Base-by-base conservation (phyloP, 2,888 invertebrate genomes). In the Archips crataeganus region DNA sequence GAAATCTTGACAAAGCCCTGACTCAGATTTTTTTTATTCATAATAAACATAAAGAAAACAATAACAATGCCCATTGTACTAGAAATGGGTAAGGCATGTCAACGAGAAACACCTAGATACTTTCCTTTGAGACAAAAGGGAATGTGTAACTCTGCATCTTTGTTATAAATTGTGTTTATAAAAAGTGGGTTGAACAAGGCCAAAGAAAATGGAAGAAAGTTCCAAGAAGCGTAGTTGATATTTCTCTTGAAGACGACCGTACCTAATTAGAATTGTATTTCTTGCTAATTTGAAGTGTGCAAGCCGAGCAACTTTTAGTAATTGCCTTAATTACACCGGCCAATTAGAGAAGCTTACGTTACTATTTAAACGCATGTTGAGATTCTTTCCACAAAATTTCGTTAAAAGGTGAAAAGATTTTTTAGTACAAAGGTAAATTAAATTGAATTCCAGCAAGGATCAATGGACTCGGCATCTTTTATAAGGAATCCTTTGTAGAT, bases 401-500 rank as follows among this genome's bases (percentile, higher is more conserved):
- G 6, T 15, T 11, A 5, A 51, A 59, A 51, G 6, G n/a, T 54
- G 15, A 57, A 13, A 63, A 39, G 39, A 49, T n/a, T 6, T 47
- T 11, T 61, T 42, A 1, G 9, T 49, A 51, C 36, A 62, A 15
- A 66, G 60, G 6, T 62, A 8, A 15, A 11, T 59, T 11, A 34
- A 66, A 51, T 71, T 65, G 15, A 1, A 49, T 42, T 66, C 42
- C 10, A 34, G 23, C 54, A 32, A 49, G 23, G 73, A 54, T 74
- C 59, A 69, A 64, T 23, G 15, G 36, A 34, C 59, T 60, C 47
- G 65, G 11, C 51, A 51, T 65, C 10, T 51, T 74, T 65, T 64
- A 59, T 63, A 81, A 82, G 70, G 75, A 77, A 77, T 71, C 80
- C 82, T 79, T 85, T 86, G 84, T 84, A 77, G 23, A 13, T 23